Conservation (phyloP, 2,888 invertebrate genomes). For the Phyto melanocephala region DNA sequence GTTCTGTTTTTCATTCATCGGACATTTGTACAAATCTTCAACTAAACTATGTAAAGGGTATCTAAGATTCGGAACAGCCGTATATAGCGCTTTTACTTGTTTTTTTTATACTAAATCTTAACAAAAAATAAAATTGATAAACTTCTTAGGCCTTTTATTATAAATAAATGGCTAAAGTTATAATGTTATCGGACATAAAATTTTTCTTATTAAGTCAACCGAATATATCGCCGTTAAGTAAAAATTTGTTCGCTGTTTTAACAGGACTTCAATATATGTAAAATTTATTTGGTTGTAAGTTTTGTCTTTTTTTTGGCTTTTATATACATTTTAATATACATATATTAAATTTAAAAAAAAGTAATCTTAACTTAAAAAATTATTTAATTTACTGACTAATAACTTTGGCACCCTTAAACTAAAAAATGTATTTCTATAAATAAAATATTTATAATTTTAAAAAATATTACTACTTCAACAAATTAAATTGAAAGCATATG, state of each 20-base stretch:
- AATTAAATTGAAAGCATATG: not conserved
- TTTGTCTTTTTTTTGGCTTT: not conserved
- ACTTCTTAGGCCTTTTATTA: too few species aligned
- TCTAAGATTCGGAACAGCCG: too few species aligned
- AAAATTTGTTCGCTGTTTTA: not conserved
- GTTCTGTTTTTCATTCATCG: too few species aligned
- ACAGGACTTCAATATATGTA: slow-evolving; percentile 54
- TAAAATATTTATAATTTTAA: not conserved
- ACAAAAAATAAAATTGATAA: too few species aligned
- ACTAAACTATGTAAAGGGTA: too few species aligned
- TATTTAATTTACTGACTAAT: slow-evolving; percentile 46
- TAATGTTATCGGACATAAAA: too few species aligned
- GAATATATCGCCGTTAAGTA: too few species aligned
- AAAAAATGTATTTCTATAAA: not conserved
- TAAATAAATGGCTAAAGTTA: too few species aligned
- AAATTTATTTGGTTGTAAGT: slow-evolving; percentile 44
- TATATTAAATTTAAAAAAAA: slow-evolving; percentile 5
- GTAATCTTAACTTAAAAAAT: slow-evolving; percentile 18
- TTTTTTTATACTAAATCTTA: too few species aligned
- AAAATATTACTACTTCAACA: not conserved
- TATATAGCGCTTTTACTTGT: too few species aligned
- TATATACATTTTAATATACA: not conserved
- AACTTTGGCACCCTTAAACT: slow-evolving; percentile 65
- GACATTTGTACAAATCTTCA: too few species aligned
- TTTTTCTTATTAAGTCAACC: too few species aligned